These are phyloP conservation scores for Budorcas taxicolor DNA, from an alignment of 2,113 vertebrate genomes.

Conservation along the genomic window DNA sequence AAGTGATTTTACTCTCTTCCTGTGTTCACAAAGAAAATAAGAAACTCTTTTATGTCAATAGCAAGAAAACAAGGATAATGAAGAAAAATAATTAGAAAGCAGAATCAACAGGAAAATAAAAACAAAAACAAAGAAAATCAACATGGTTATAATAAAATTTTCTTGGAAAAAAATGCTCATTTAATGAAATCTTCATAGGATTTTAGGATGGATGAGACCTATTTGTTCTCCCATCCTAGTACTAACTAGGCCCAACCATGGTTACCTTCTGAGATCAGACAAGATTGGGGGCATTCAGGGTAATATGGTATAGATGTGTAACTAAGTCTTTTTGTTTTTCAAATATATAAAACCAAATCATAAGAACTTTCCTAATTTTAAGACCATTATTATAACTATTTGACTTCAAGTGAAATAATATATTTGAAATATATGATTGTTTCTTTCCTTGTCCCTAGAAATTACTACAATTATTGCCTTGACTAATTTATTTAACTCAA, in stretches of 20 bases:
- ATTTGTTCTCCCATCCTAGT: not conserved
- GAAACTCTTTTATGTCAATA: not conserved
- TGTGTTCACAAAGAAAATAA: not conserved
- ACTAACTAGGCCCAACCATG: not conserved
- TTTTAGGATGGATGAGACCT: not conserved
- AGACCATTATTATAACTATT: not conserved
- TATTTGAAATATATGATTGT: not conserved
- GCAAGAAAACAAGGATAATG: not conserved
- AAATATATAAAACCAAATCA: not conserved
- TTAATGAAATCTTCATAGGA: not conserved
- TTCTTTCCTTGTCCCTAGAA: not conserved
- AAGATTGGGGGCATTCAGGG: not conserved
- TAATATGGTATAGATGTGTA: not conserved
- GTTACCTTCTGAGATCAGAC: not conserved
- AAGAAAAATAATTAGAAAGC: not conserved
- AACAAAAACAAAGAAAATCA: not conserved
- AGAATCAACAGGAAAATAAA: not conserved
- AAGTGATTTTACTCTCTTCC: not conserved
- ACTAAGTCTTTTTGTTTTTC: not conserved
- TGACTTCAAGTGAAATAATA: not conserved
- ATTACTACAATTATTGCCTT: not conserved
- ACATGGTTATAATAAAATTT: not conserved
- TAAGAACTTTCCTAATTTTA: not conserved
- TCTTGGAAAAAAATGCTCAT: not conserved
- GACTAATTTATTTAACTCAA: not conserved